Evolutionary conservation across 2,888 invertebrate species (phyloP).

Genomic region (Eupithecia abbreviata): DNA sequence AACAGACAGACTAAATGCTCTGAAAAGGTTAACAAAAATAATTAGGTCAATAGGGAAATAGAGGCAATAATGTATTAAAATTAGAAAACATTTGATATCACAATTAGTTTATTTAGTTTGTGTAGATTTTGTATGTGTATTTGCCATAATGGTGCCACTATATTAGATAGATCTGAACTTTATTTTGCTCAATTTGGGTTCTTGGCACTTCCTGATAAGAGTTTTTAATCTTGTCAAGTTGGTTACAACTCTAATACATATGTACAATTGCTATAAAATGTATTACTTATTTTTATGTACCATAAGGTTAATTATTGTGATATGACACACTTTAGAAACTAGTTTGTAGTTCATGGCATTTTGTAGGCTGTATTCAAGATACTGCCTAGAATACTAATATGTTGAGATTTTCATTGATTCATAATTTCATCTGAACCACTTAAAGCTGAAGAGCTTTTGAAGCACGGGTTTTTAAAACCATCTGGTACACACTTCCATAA

Average conservation of each 20-base stretch:
- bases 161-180: slow-evolving; percentile 41
- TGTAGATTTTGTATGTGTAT: slow-evolving; percentile 8
- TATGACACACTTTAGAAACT: not conserved
- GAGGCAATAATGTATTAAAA: slow-evolving; percentile 3
- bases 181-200: slow-evolving; percentile 23
- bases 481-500: not conserved
- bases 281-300: not conserved
- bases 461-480: not conserved
- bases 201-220: not conserved
- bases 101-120: not conserved
- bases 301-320: not conserved
- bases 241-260: not conserved
- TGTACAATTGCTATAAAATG: not conserved
- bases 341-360: not conserved
- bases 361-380: not conserved
- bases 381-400: not conserved
- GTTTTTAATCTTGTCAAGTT: not conserved
- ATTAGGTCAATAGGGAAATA: not conserved
- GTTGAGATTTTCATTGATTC: not conserved
- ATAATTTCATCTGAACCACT: not conserved
- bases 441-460: not conserved
- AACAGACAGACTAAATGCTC: not conserved
- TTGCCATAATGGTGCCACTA: slow-evolving; percentile 45
- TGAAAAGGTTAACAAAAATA: not conserved
- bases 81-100: not conserved